Conservation (phyloP, 1,140 invertebrate genomes). For the Calliphora vicina region DNA sequence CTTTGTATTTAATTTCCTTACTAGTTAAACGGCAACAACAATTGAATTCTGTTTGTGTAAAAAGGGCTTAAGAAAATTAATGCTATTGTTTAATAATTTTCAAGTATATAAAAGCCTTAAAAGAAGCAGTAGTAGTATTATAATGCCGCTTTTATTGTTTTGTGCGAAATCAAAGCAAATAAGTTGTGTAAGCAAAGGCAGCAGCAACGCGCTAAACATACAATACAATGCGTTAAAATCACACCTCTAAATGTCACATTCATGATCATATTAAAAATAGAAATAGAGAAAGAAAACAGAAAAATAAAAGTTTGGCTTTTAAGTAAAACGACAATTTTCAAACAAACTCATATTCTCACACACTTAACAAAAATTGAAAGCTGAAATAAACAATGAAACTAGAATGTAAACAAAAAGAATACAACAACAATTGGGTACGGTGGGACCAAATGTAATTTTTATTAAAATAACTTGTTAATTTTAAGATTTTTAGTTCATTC, state of each 20-base stretch:
- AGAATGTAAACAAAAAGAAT: neutral
- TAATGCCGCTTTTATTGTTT: neutral
- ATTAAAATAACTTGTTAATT: too few species aligned
- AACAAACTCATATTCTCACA: neutral
- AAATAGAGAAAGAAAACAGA: too few species aligned
- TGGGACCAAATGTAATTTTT: too few species aligned
- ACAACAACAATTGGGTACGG: neutral
- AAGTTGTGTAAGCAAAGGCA: neutral
- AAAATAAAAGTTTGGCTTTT: neutral
- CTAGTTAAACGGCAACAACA: too few species aligned
- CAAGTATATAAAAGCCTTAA: neutral
- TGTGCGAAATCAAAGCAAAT: neutral
- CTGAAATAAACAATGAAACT: neutral
- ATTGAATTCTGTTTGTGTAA: neutral
- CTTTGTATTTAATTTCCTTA: too few species aligned
- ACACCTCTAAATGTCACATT: constrained; percentile 5
- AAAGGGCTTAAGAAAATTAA: neutral
- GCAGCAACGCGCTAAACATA: neutral
- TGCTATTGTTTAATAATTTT: constrained; percentile 3
- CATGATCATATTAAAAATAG: neutral
- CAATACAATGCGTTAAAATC: constrained; percentile 10
- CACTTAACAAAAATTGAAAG: neutral
- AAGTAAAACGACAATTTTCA: neutral
- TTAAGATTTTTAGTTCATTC: too few species aligned
- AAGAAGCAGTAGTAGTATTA: neutral